These are phyloP conservation scores for Sus scrofa DNA, from an alignment of 2,113 vertebrate genomes.

Conservation along the genomic window DNA sequence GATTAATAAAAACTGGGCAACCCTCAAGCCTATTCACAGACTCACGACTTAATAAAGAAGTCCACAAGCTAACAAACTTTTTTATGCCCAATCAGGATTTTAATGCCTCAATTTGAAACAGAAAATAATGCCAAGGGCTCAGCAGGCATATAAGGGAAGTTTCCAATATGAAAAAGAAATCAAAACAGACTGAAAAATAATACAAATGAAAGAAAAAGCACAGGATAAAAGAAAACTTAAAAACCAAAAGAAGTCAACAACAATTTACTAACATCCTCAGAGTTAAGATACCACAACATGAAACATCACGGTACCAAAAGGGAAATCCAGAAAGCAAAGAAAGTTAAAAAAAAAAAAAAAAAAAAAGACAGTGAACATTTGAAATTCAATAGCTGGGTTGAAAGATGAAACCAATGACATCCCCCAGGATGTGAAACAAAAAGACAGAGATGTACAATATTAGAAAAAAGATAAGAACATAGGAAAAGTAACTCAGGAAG, in stretches of 20 bases:
- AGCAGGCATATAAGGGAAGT: background rate
- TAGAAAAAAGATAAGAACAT: background rate
- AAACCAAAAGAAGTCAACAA: background rate
- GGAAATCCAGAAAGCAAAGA: background rate
- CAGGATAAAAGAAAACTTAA: background rate
- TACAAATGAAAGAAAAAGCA: background rate
- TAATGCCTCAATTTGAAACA: background rate
- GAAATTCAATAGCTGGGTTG: background rate
- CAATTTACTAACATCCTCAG: background rate
- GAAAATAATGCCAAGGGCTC: background rate
- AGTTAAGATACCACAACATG: slow-evolving; percentile 3
- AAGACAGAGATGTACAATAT: background rate
- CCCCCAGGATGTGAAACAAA: slow-evolving; percentile 13
- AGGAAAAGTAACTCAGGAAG: background rate
- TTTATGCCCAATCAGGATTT: background rate
- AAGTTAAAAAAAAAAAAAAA: background rate
- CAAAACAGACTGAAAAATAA: slow-evolving; percentile 27
- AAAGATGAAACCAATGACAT: slow-evolving; percentile 21
- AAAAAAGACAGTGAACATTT: background rate
- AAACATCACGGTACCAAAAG: background rate
- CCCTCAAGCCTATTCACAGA: background rate
- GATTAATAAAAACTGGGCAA: slow-evolving; percentile 14
- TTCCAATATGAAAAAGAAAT: slow-evolving; percentile 11
- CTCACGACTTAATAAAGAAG: background rate
- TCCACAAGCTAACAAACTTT: background rate